These are phyloP conservation scores for Macropodus opercularis DNA, from an alignment of 2,797 vertebrate genomes.

Conservation along the genomic window DNA sequence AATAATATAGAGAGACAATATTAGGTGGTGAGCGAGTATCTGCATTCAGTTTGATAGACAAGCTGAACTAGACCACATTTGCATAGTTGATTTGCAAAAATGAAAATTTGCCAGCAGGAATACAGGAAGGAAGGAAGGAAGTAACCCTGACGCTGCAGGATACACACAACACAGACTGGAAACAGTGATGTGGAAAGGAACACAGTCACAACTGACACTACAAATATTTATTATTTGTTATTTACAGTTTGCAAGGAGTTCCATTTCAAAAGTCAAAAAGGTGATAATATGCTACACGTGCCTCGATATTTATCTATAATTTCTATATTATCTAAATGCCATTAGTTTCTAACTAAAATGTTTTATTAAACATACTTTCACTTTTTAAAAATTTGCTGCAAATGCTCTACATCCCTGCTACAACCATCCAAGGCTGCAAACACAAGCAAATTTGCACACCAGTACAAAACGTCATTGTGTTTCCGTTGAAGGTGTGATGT, in stretches of 20 bases:
- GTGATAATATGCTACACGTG: neutral
- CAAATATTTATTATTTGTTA: constrained; percentile 4
- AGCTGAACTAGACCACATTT: constrained; percentile 31
- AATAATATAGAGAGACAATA: neutral
- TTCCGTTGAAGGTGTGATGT: too few relatives aligned
- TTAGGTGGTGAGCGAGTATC: neutral
- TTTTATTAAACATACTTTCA: too few relatives aligned
- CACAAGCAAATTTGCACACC: too few relatives aligned
- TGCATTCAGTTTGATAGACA: constrained; percentile 13
- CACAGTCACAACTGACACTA: neutral
- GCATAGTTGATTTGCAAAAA: constrained; percentile 56
- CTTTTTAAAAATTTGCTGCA: too few relatives aligned
- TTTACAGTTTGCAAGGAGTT: neutral
- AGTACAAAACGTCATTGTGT: too few relatives aligned
- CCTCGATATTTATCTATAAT: neutral
- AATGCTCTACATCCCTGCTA: too few relatives aligned
- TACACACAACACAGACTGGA: neutral
- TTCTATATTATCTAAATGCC: too few relatives aligned
- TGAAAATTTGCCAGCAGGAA: constrained; percentile 35
- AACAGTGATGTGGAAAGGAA: too few relatives aligned
- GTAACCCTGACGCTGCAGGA: neutral
- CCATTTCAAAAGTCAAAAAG: neutral
- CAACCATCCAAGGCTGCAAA: too few relatives aligned
- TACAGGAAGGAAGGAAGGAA: neutral
- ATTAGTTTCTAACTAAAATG: too few relatives aligned